Base-by-base conservation (phyloP, 1,140 invertebrate genomes). In the Leptopilina boulardi region DNA sequence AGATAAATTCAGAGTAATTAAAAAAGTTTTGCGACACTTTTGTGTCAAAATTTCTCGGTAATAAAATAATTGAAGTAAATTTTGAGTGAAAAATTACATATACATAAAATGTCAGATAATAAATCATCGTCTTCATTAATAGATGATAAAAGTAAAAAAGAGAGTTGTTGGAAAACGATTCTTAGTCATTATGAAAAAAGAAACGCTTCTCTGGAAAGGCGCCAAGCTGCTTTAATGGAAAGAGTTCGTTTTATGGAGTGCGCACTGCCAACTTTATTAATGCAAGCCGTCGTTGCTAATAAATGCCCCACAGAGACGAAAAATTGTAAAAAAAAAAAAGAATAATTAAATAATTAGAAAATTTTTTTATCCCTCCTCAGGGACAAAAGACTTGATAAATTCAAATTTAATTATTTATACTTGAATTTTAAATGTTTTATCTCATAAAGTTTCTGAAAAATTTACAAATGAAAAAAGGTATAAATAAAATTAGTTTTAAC, bases 161-260 rank as follows among this genome's bases (percentile, higher is more conserved):
- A 75, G 13, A 85, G 77, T 76, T 87, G 85, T 51, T 88, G 86
- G 85, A 82, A 82, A 72, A 51, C 77, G 18, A 51, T 88, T 19
- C 74, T 89, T 19, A 81, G 71, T 11, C 80, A 80, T 26, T 88
- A 87, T 41, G 85, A 89, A 38, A 84, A 81, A 30, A 80, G 82
- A 47, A 87, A 82, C 59, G 87, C 83, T 0, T 85, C 82, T 1
- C 80, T 87, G 47, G 82, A 87, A 56, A 81, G 54, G 51, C 83
- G 78, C 11, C 84, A 84, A 26, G 84, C 80, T 1, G 84, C 75
- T 23, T 47, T 88, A 21, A 76, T 71, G 3, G 84, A 87, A 42
- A 81, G 83, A 59, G 83, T 89, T 0, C 77, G 75, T 66, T 83
- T 86, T 30, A 88, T 88, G 82, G 87, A 88, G 30, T 85, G 82